These are phyloP conservation scores for Equus przewalskii DNA, from an alignment of 2,113 vertebrate species.

Conservation along the genomic window DNA sequence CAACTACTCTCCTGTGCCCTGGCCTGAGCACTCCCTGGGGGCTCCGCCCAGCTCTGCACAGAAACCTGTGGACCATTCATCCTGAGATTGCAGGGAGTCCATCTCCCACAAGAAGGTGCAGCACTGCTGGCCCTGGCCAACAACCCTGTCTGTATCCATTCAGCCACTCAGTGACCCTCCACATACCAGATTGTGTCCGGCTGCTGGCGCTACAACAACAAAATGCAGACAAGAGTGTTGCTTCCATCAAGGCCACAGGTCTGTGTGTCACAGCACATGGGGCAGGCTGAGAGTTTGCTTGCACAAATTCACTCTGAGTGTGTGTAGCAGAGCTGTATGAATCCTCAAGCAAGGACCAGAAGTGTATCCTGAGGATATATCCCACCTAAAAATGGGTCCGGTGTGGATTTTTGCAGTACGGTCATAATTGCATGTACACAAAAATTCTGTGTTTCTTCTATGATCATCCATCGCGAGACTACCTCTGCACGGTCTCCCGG, in stretches of 20 bases:
- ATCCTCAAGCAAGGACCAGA: background rate
- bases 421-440: background rate
- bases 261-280: background rate
- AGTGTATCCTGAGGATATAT: background rate
- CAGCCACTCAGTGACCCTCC: background rate
- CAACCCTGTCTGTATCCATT: background rate
- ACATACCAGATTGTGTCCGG: fast-evolving
- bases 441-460: background rate
- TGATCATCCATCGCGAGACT: background rate
- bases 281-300: background rate
- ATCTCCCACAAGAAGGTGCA: background rate
- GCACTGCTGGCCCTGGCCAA: background rate
- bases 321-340: fast-evolving
- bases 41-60: background rate
- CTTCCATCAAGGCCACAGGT: background rate
- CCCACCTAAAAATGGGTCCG: background rate
- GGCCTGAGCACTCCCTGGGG: background rate
- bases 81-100: background rate
- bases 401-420: background rate
- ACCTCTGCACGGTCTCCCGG: background rate
- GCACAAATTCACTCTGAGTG: background rate
- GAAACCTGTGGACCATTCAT: background rate
- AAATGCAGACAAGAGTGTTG: fast-evolving
- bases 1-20: background rate
- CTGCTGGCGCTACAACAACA: background rate